A percentile compares a stretch with the other conserved stretches of the same genome.
Evolutionary conservation across 2,888 invertebrate species (phyloP).

Genomic region (Xanthia icteritia): DNA sequence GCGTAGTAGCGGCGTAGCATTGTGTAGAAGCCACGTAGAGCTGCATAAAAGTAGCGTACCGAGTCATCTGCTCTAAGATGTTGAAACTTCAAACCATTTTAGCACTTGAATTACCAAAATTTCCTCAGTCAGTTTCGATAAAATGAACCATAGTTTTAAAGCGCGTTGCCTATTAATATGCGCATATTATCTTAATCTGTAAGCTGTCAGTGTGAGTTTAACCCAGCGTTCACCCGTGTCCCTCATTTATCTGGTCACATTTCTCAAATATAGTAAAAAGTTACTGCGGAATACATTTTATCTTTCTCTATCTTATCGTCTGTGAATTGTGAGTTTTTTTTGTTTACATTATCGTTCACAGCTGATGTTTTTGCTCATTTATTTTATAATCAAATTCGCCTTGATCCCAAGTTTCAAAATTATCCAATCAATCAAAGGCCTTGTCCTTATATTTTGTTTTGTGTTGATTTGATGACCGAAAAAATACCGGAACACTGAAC

Average conservation of each 20-base stretch:
- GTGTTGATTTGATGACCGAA: background rate
- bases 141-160: constrained; percentile 31
- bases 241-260: constrained; percentile 64
- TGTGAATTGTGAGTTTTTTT: constrained; percentile 55
- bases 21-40: background rate
- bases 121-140: background rate
- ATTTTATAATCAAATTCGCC: constrained; percentile 37
- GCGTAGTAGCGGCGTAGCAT: background rate
- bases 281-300: constrained; percentile 71
- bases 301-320: constrained; percentile 70
- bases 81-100: background rate
- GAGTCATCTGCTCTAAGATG: background rate
- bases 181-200: constrained; percentile 43
- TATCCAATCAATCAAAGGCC: constrained; percentile 41
- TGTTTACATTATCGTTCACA: constrained; percentile 55
- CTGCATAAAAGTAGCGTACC: background rate
- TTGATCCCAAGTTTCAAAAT: constrained; percentile 37
- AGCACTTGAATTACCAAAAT: background rate
- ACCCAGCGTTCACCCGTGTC: constrained; percentile 60
- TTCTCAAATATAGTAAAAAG: constrained; percentile 63
- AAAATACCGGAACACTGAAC: constrained; percentile 13
- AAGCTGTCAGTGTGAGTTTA: constrained; percentile 50
- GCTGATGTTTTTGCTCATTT: constrained; percentile 48
- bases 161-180: constrained; percentile 42
- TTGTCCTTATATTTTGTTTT: constrained; percentile 23